Base-by-base conservation (phyloP, 2,797 vertebrate genomes). In the Chloroceryle inda region DNA sequence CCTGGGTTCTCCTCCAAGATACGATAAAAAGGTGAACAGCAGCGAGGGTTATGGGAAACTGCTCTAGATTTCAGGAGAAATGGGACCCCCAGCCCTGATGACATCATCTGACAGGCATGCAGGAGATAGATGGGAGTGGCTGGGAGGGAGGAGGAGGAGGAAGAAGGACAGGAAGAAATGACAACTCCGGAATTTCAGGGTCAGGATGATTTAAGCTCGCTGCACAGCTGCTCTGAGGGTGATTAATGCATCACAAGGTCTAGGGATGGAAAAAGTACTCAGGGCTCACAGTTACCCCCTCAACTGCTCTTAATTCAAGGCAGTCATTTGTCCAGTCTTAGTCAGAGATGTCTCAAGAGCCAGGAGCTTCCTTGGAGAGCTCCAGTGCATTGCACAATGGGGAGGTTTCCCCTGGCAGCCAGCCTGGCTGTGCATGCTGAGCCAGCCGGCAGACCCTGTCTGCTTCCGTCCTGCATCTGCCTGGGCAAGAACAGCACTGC, bases 171-270 rank as follows among this genome's bases (percentile, higher is more conserved):
- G 53, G 91, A 93, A 94, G 88, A 85, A 88, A 86, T 73, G 45
- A 84, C 83, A 94, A 3, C 42, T 45, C 50, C 83, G 56, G 86
- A 85, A 59, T 94, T 86, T 75, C 21, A 33, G 94, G 88, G 80
- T 94, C 85, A 81, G 94, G 71, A 78, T 4, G 0, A 86, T 79
- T 96, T 88, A 63, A 94, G 91, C 85, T 2, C 6, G 59, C 91
- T 89, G 92, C 33, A 49, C 45, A 38, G 77, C 88, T 94, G 83
- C 44, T 94, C 82, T 66, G 59, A 35, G 78, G 44, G 71, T 92
- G 95, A 96, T 96, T 94, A 95, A 96, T 88, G 74, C 66, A 81
- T 93, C 96, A 95, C 85, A 94, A 92, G 94, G 88, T 91, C 83
- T 29, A 31, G 33, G 50, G 66, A 95, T 67, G 91, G 94, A 96